Evolutionary conservation across 2,888 invertebrate species (phyloP), one percentile per base, ranked within the genome.

Genomic region (Netelia fuscicornis): DNA sequence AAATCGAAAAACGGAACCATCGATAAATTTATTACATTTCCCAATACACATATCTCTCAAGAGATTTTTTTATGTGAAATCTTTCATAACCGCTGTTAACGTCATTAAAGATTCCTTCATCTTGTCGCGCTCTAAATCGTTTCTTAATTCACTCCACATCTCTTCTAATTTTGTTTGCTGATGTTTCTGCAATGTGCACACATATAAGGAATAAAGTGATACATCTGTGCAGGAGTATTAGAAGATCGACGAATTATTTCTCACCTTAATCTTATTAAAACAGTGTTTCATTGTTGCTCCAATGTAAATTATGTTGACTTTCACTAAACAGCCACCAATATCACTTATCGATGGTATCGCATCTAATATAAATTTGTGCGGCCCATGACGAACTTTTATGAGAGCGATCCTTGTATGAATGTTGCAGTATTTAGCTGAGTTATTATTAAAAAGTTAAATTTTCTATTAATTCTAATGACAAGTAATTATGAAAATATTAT

Each of bases 211-310:
- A 52, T 20, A 1, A 25, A 20, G 11, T 9, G 25, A 13, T 17
- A 54, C 44, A 30, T 52, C 3, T 52, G 11, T 13, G 20, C 17
- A 8, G 13, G 23, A 37, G 5, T 25, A 11, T 13, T 8, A 25
- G 6, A 60, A 48, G 11, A 44, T 56, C 42, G 13, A 9, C 8
- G 25, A 25, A 71, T 8, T 85, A 76, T 74, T 48, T 85, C 88
- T 89, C 89, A 94, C 94, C 90, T 92, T 92, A 23, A 97, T 95
- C 91, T 96, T 97, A 88, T 95, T 95, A 91, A 97, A 97, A 93
- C 97, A 97, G 87, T 97, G 97, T 93, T 96, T 96, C 75, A 98
- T 94, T 17, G 97, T 97, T 2, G 97, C 97, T 25, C 97, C 97
- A 1, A 96, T 95, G 92, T 97, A 97, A 3, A 97, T 92, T 20